Percentiles rank a stretch among this genome's conserved stretches.
phyloP scores from a whole-genome alignment of 2,888 invertebrate species.

The Sialis lutaria region DNA sequence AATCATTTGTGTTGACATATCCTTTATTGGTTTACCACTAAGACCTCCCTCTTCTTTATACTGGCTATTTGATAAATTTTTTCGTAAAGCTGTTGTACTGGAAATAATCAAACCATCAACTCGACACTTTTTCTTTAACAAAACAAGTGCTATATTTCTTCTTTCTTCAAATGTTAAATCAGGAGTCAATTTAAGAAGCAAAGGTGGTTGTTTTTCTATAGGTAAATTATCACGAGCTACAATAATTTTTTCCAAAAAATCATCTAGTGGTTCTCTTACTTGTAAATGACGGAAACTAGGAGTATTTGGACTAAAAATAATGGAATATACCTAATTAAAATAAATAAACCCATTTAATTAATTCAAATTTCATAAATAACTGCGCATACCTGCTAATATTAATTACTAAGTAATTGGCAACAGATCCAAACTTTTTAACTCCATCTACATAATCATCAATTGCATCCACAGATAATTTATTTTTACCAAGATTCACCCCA shows the following conservation, averaged over 20 bases:
- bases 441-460: conserved; percentile 73
- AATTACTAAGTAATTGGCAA: conserved; percentile 91
- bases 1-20: conserved; percentile 70
- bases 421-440: conserved; percentile 57
- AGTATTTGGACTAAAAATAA: conserved; percentile 72
- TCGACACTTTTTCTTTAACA: conserved; percentile 36
- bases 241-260: conserved; percentile 46
- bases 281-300: conserved; percentile 78
- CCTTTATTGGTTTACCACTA: conserved; percentile 78
- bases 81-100: conserved; percentile 77
- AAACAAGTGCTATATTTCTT: conserved; percentile 62
- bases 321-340: conserved; percentile 3
- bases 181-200: conserved; percentile 87
- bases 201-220: conserved; percentile 39
- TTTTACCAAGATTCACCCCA: conserved; percentile 94
- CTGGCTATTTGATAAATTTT: conserved; percentile 19
- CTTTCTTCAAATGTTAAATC: conserved; percentile 64
- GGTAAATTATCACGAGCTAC: conserved; percentile 35
- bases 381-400: conserved; percentile 64
- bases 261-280: conserved; percentile 50
- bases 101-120: conserved; percentile 89
- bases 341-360: too few relatives aligned
- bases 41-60: conserved; percentile 69
- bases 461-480: conserved; percentile 64
- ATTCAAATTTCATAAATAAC: neutral